Percentiles rank a stretch among this genome's conserved stretches.
These are phyloP conservation scores for Paracyclopina nana DNA, from an alignment of 1,140 invertebrate genomes.

Conservation along the genomic window DNA sequence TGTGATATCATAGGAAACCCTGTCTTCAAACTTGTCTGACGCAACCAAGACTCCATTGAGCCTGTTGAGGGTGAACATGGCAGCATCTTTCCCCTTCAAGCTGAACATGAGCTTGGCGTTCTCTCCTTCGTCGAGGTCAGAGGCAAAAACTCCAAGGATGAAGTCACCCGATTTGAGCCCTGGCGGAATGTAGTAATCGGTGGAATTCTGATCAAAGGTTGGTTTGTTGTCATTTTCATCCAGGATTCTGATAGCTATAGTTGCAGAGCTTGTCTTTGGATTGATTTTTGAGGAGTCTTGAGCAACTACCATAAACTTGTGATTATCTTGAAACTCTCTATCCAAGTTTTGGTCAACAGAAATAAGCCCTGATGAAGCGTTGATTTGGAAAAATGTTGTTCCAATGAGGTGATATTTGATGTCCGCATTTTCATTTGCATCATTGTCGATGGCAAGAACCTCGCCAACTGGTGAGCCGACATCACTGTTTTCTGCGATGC, in stretches of 20 bases:
- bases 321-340: conserved; percentile 49
- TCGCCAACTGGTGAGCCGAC: background rate
- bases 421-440: conserved; percentile 2
- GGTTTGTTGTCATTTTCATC: conserved; percentile 79
- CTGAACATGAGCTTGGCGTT: conserved; percentile 59
- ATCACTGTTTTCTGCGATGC: conserved; percentile 21
- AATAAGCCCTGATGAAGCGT: conserved; percentile 50
- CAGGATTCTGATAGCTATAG: conserved; percentile 50
- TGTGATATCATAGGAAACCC: conserved; percentile 39
- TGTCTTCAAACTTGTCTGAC: conserved; percentile 24
- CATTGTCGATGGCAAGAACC: background rate
- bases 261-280: conserved; percentile 30
- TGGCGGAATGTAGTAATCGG: conserved; percentile 8
- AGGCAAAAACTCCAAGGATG: conserved; percentile 64
- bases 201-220: conserved; percentile 19
- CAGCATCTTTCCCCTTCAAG: conserved; percentile 49
- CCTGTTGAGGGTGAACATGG: conserved; percentile 50
- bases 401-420: conserved; percentile 36
- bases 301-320: conserved; percentile 59
- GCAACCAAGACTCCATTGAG: conserved; percentile 58
- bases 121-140: conserved; percentile 50
- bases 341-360: conserved; percentile 47
- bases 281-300: conserved; percentile 35
- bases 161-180: conserved; percentile 37
- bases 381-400: conserved; percentile 44